Evolutionary conservation across 1,140 invertebrate species (phyloP).

Genomic region (Lycorma delicatula): DNA sequence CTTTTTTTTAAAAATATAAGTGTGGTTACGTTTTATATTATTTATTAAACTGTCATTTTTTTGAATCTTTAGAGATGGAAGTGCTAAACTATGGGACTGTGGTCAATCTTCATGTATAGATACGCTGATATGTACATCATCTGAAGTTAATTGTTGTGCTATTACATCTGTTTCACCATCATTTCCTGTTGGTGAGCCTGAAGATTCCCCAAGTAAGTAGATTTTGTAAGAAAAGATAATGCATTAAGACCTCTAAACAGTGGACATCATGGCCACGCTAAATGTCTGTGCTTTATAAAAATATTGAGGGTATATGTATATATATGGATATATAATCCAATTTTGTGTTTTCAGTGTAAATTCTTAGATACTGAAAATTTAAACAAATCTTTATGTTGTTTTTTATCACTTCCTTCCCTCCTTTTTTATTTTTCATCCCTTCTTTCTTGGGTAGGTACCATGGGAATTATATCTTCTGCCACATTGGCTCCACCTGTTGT

Average conservation of each 20-base stretch:
- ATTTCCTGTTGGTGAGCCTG: constrained; percentile 34
- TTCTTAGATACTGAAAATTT: no score
- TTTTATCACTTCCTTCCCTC: no score
- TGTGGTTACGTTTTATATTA: no score
- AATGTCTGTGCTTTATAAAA: neutral
- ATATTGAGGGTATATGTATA: constrained; percentile 6
- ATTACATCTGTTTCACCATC: constrained; percentile 30
- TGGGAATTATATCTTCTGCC: no score
- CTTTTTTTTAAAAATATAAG: no score
- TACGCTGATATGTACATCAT: constrained; percentile 41
- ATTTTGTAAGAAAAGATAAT: neutral
- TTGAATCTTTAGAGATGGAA: constrained; percentile 50
- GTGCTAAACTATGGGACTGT: constrained; percentile 60
- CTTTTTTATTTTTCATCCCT: no score
- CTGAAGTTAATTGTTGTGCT: constrained; percentile 42
- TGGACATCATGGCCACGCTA: neutral
- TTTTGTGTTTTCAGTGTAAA: neutral
- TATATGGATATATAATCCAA: neutral
- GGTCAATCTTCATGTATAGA: constrained; percentile 48
- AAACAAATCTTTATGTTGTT: no score
- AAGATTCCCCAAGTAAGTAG: constrained; percentile 29
- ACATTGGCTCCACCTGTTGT: no score
- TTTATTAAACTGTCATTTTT: no score
- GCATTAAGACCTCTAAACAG: neutral
- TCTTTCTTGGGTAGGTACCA: no score